Percentiles rank a stretch among this genome's conserved stretches.
Conservation (phyloP, 1,140 invertebrate genomes). For the Drosophila cardini region DNA sequence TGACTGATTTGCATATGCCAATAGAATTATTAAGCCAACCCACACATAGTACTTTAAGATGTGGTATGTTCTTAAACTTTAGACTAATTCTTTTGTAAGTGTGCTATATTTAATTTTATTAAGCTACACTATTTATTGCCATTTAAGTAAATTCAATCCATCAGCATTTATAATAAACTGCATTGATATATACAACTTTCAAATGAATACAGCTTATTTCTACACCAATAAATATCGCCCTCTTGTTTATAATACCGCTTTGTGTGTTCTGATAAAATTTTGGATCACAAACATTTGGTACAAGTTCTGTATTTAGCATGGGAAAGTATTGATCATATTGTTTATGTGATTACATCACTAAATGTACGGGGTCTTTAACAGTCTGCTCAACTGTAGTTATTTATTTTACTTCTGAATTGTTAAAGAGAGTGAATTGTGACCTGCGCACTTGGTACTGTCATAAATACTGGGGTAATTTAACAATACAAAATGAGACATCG, state of each 20-base stretch:
- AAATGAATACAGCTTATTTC: neutral
- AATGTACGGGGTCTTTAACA: too few relatives aligned
- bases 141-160: constrained; percentile 68
- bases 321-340: too few relatives aligned
- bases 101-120: constrained; percentile 78
- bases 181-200: constrained; percentile 13
- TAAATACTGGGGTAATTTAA: constrained; percentile 10
- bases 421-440: constrained; percentile 27
- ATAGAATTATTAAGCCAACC: constrained; percentile 17
- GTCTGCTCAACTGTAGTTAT: constrained; percentile 12
- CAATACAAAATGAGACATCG: constrained; percentile 52
- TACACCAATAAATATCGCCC: too few relatives aligned
- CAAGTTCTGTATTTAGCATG: too few relatives aligned
- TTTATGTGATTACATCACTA: too few relatives aligned
- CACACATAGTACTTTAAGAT: neutral
- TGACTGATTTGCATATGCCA: constrained; percentile 57
- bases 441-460: constrained; percentile 47
- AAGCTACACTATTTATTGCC: constrained; percentile 66
- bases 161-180: constrained; percentile 29
- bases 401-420: neutral
- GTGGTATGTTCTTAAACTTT: constrained; percentile 9
- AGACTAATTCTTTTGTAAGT: constrained; percentile 37
- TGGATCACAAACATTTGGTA: too few relatives aligned
- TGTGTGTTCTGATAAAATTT: too few relatives aligned
- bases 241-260: too few relatives aligned